phyloP scores from a whole-genome alignment of 2,888 invertebrate genomes.

The Antheraea yamamai region DNA sequence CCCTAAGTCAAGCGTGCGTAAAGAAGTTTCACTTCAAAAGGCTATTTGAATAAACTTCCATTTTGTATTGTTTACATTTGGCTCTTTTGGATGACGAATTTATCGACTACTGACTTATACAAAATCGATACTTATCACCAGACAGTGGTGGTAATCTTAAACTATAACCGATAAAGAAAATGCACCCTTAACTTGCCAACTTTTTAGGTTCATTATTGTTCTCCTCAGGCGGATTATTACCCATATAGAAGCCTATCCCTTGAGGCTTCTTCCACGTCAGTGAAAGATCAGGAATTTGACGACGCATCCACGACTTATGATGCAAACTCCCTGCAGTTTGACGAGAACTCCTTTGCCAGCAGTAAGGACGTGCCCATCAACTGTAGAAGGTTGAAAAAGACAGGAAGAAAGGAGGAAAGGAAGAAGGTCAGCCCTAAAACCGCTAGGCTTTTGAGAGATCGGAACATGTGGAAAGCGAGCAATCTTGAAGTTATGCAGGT shows the following conservation, averaged over 20 bases:
- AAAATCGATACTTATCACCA: no score
- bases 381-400: conserved; percentile 63
- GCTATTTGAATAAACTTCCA: no score
- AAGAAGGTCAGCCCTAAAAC: conserved; percentile 56
- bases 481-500: conserved; percentile 73
- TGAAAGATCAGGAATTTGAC: conserved; percentile 35
- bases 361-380: conserved; percentile 65
- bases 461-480: conserved; percentile 73
- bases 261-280: neutral
- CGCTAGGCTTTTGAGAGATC: conserved; percentile 55
- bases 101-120: no score
- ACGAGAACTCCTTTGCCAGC: conserved; percentile 56
- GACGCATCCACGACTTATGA: conserved; percentile 67
- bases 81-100: no score
- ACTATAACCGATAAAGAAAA: neutral
- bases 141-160: no score
- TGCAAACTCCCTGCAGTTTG: conserved; percentile 60
- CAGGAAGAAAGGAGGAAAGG: conserved; percentile 15
- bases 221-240: conserved; percentile 42
- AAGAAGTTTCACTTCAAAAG: no score
- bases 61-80: no score
- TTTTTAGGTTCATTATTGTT: neutral
- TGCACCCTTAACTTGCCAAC: neutral
- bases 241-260: conserved; percentile 43
- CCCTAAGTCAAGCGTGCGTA: no score